These are phyloP conservation scores for Gambusia yucatana DNA, from an alignment of 2,797 vertebrate genomes.

Conservation along the genomic window DNA sequence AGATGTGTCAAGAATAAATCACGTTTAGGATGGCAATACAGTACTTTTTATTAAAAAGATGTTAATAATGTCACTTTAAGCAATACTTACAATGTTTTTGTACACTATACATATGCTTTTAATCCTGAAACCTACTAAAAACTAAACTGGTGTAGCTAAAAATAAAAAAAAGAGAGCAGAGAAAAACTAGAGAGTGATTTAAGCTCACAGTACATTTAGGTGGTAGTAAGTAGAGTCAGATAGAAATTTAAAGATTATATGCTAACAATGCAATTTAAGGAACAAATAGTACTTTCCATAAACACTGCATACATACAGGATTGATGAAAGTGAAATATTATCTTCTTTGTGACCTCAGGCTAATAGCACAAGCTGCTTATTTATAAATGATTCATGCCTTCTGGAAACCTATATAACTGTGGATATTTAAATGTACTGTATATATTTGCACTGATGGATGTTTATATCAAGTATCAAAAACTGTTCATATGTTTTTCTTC, in stretches of 20 bases:
- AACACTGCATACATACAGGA: background rate
- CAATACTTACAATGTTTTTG: background rate
- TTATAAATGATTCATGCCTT: background rate
- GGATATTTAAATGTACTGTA: background rate
- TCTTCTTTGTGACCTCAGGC: background rate
- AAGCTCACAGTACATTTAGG: background rate
- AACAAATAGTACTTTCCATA: background rate
- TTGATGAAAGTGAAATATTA: background rate
- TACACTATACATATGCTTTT: background rate
- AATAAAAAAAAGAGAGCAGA: background rate
- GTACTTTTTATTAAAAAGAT: background rate
- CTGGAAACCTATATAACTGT: background rate
- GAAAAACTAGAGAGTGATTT: background rate
- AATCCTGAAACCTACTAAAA: background rate
- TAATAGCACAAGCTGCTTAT: background rate
- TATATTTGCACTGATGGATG: background rate
- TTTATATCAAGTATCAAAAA: background rate
- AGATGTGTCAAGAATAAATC: slow-evolving; percentile 24
- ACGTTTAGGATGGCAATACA: background rate
- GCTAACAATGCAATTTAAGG: background rate
- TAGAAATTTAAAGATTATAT: background rate
- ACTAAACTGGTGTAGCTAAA: background rate
- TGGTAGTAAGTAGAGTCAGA: background rate
- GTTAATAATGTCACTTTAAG: background rate
- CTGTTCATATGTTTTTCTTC: background rate